Base-by-base conservation (phyloP, 2,888 invertebrate genomes). In the Dermolepida albohirtum region DNA sequence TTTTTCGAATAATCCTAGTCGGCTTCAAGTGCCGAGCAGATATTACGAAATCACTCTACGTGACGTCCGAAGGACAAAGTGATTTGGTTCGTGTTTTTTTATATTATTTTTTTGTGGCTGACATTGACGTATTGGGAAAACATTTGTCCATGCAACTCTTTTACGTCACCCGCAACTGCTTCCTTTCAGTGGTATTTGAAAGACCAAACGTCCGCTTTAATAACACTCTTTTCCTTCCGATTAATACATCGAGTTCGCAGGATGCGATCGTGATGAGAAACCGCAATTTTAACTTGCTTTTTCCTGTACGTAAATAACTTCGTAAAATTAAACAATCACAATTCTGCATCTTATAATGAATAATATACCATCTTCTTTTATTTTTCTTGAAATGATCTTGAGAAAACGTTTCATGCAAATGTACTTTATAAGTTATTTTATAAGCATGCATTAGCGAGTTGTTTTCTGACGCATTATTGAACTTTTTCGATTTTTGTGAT, bases 121-220 rank as follows among this genome's bases (percentile, higher is more conserved):
- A 34, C 59, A 39, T 62, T 62, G 59, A 49, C 59, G 59, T 34
- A 34, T 47, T 59, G 44, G 39, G 59, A 49, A 47, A 62, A 62
- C 34, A 49, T 47, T 47, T 16, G 59, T 16, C 39, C 27, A 47
- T 62, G 44, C 40, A 40, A 6, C 16, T 47, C 14, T 34, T n/a
- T n/a, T 49, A 34, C 59, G 59, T 62, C 59, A 62, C 34, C 16
- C 47, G 47, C 29, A 17, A 49, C 14, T 47, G 59, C 6, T 47
- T 62, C 39, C 34, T 62, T 59, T 62, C n/a, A 27, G 17, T 62
- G 39, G 11, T 47, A 62, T 62, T 47, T 22, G 59, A 34, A 49
- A 22, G 49, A 49, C 10, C 34, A 47, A 49, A 16, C 34, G 47
- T 34, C 34, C 34, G 34, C 5, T 34, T 14, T 16, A 34, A 47